Base-by-base conservation (phyloP, 2,888 invertebrate genomes). In the Spodoptera picta region DNA sequence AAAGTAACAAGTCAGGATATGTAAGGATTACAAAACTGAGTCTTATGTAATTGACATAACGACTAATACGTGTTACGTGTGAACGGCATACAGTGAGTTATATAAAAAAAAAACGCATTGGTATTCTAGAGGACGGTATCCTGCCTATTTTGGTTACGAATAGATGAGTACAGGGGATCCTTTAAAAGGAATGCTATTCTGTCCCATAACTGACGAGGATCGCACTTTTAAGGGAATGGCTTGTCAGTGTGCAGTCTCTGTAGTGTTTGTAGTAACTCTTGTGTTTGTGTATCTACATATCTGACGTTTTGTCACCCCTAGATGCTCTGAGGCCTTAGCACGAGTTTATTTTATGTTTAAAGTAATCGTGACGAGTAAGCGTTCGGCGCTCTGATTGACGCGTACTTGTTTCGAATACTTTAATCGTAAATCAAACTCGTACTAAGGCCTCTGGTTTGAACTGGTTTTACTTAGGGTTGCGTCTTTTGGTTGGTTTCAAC, bases 71-170 rank as follows among this genome's bases (percentile, higher is more conserved):
- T 75, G 79, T 53, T 54, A n/a, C n/a, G n/a, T n/a, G n/a, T 65
- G 73, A 69, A 62, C 64, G 59, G 27, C 19, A 19, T 19, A 19
- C 46, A 65, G 68, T 75, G 62, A 58, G 72, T 82, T 82, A 84
- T 77, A 80, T 82, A 82, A 84, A 82, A 80, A 82, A 80, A 75
- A 78, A n/a, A 47, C 59, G 49, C 76, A 78, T 90, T 85, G 77
- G 83, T 86, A 88, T 85, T 80, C 87, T 54, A 62, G 31, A 69
- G 70, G 70, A 81, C 81, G 77, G 80, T 63, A 75, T 67, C 73
- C 79, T 67, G 77, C 87, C 90, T 82, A 86, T 87, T 87, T 88
- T 83, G 87, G 88, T 65, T 63, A 67, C 71, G 64, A 70, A 79
- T 77, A 80, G 77, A 74, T 75, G 66, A 51, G 71, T 68, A 67